A percentile compares a stretch with the other conserved stretches of the same genome.
phyloP scores from a whole-genome alignment of 2,888 invertebrate species.

The Baccha elongata region DNA sequence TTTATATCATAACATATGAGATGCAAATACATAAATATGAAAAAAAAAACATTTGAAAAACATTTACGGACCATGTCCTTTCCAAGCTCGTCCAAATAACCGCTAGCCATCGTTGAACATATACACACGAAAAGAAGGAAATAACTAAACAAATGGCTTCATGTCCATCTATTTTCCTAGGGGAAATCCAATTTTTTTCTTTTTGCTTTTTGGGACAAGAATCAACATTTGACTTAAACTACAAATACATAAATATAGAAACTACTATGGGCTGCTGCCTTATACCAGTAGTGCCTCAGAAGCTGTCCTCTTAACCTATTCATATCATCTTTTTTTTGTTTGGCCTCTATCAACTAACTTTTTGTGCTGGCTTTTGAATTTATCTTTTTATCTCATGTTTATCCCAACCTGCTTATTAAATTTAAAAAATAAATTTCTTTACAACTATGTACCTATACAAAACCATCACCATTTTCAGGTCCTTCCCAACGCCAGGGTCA shows the following conservation, averaged over 20 bases:
- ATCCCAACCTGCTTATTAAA: conserved; percentile 30
- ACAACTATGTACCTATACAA: neutral
- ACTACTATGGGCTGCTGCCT: conserved; percentile 1
- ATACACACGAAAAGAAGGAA: conserved; percentile 39
- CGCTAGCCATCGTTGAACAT: conserved; percentile 28
- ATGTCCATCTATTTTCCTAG: conserved; percentile 52
- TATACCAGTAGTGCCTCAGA: neutral
- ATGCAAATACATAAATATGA: conserved; percentile 37
- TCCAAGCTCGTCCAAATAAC: conserved; percentile 47
- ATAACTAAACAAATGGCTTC: conserved; percentile 58
- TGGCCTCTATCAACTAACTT: neutral
- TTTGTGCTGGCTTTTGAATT: conserved; percentile 6
- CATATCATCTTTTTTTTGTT: neutral
- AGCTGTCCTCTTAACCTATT: conserved; percentile 9
- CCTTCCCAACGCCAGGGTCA: neutral
- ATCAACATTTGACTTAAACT: conserved; percentile 55
- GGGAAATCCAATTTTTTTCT: conserved; percentile 61
- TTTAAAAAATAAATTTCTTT: conserved; percentile 45
- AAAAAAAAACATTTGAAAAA: neutral
- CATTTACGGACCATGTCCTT: conserved; percentile 44
- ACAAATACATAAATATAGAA: conserved; percentile 34
- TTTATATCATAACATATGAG: conserved; percentile 10
- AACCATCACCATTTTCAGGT: neutral
- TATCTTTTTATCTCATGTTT: conserved; percentile 28
- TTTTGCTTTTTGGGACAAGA: conserved; percentile 19